Base-by-base conservation (phyloP, 1,140 invertebrate genomes). In the Pseudomyrmex sp. region DNA sequence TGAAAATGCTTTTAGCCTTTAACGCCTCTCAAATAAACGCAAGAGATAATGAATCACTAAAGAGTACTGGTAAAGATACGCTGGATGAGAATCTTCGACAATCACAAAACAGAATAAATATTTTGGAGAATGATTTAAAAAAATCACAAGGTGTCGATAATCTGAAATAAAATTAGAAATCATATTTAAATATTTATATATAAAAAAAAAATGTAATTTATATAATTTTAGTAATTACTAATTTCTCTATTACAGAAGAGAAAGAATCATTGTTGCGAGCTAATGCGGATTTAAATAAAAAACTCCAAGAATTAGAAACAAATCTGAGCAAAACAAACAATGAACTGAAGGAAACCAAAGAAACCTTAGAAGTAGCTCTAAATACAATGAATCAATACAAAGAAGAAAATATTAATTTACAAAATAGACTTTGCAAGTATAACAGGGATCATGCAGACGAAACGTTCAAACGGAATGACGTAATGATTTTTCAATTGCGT, bases 1-100 rank as follows among this genome's bases (percentile, higher is more conserved):
- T 92, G 18, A 93, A 91, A 83, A 90, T 92, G 88, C 77, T 93
- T n/a, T 73, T 92, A 48, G 75, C 85, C 15, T 61, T 91, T 50
- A 92, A 89, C 89, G 56, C 83, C 63, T 73, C 80, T 59, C 91
- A 88, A 52, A 44, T 62, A 8, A 79, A 8, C 61, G 69, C 46
- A 44, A 88, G 76, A 0, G 18, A 58, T 7, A 68, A 58, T n/a
- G 56, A 85, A 54, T 52, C 18, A 70, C 35, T 82, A 58, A 87
- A 73, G 59, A 75, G 62, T 66, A 77, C 68, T n/a, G 75, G 86
- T 72, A 87, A 87, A 77, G 52, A 87, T 58, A 46, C 2, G 2
- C 10, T 46, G 2, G 18, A 26, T 44, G 83, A 74, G 9, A 77
- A 65, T 2, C 26, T 82, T 44, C 54, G 20, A 5, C 73, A 86